Percentiles rank a stretch among this genome's conserved stretches.
These are phyloP conservation scores for Pimephales promelas DNA, from an alignment of 2,113 vertebrate genomes.

Conservation along the genomic window DNA sequence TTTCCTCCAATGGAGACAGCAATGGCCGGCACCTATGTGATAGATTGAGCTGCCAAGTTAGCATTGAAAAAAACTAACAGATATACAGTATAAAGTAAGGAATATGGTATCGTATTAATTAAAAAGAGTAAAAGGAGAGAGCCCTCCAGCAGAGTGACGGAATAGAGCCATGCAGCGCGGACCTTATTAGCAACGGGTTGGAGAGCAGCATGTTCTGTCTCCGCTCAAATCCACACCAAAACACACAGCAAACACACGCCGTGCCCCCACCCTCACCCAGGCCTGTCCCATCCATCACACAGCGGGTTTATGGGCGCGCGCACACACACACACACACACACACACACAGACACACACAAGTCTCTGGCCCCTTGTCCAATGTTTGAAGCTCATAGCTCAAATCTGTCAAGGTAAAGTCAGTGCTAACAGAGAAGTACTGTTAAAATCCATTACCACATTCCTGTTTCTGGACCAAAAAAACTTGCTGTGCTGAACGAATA, in stretches of 20 bases:
- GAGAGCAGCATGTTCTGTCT: slow-evolving; percentile 58
- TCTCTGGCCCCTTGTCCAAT: slow-evolving; percentile 19
- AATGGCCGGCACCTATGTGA: neutral
- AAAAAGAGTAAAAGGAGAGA: slow-evolving; percentile 14
- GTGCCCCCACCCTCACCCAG: slow-evolving; percentile 70
- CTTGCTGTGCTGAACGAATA: neutral
- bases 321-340: slow-evolving; percentile 50
- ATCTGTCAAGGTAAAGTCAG: slow-evolving; percentile 53
- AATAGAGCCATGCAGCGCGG: slow-evolving; percentile 57
- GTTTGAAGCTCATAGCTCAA: slow-evolving; percentile 56
- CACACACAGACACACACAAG: slow-evolving; percentile 58
- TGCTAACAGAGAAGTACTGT: slow-evolving; percentile 62
- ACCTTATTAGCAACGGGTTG: slow-evolving; percentile 65
- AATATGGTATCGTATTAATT: neutral
- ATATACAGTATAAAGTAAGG: neutral
- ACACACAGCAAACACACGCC: slow-evolving; percentile 69
- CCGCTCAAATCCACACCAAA: slow-evolving; percentile 61
- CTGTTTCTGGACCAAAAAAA: neutral
- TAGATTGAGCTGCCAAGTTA: slow-evolving; percentile 14
- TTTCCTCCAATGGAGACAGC: slow-evolving; percentile 4
- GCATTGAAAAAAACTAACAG: neutral
- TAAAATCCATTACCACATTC: slow-evolving; percentile 61
- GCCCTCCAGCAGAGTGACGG: slow-evolving; percentile 27
- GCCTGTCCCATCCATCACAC: slow-evolving; percentile 71
- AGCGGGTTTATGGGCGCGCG: slow-evolving; percentile 44